These are phyloP conservation scores for Chlorocebus sabaeus DNA, from an alignment of 2,113 vertebrate species.

Conservation along the genomic window DNA sequence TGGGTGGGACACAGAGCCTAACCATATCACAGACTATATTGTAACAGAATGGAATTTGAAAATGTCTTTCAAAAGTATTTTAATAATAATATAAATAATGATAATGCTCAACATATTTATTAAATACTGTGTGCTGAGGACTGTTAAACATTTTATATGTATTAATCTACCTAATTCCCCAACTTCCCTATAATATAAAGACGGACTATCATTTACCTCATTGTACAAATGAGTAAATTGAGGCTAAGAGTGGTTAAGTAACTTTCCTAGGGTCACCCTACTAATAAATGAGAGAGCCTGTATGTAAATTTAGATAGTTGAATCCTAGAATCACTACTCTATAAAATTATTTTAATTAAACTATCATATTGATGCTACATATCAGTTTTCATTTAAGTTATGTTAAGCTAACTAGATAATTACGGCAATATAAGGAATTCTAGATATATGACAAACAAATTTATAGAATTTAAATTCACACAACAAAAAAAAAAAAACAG, in stretches of 20 bases:
- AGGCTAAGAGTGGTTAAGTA: not conserved
- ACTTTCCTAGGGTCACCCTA: not conserved
- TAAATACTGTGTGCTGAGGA: not conserved
- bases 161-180: not conserved
- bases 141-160: not conserved
- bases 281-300: not conserved
- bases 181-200: not conserved
- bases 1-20: too few species aligned
- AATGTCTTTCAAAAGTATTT: not conserved
- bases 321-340: not conserved
- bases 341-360: not conserved
- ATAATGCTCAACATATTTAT: not conserved
- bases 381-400: not conserved
- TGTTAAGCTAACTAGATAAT: not conserved
- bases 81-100: not conserved
- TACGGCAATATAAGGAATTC: not conserved
- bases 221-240: not conserved
- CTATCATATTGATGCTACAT: not conserved
- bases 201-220: not conserved
- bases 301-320: not conserved
- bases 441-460: not conserved
- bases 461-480: not conserved
- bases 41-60: not conserved
- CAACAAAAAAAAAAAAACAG: not conserved
- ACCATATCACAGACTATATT: not conserved